Evolutionary conservation across 2,888 invertebrate genomes (phyloP), one percentile per base, ranked within the genome.

Genomic region (Allophyes oxyacanthae): DNA sequence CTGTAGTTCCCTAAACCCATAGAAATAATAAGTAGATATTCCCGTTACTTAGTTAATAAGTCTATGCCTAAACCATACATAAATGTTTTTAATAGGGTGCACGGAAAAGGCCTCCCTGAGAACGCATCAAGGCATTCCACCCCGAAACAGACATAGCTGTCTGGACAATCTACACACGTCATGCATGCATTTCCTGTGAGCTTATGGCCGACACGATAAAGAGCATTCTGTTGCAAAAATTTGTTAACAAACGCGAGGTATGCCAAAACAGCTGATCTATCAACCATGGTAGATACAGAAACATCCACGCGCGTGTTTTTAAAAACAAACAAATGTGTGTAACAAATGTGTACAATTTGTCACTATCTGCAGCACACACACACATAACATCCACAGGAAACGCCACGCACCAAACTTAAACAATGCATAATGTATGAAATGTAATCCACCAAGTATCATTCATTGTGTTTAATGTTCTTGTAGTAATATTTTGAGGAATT

Each of bases 371-470:
- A 13, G 2, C 9, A n/a, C n/a, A n/a, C n/a, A 7, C 11, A 36
- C 53, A 42, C 26, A 45, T 38, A 65, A 61, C 66, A 61, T 66
- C 43, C 55, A 30, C 43, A 45, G 54, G 66, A 60, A 60, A 48
- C 34, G 42, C 26, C 25, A 7, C 10, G 6, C 1, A 10, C 6
- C 11, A 9, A 33, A 44, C n/a, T 28, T 20, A 46, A 50, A 46
- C 45, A 50, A 33, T 13, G 34, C 8, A 11, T 37, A 14, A 26
- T 14, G 44, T 30, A 38, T 20, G 30, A n/a, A 30, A 48, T 13
- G 13, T 20, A 32, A 48, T 5, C 11, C 30, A 14, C 6, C 9
- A 9, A 3, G 20, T 20, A 8, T 1, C 28, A 46, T 46, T 14
- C 14, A 36, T 8, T 15, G 10, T 37, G 14, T 32, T 34, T 43